Evolutionary conservation across 2,888 invertebrate species (phyloP).

Genomic region (Tinea semifulvella): DNA sequence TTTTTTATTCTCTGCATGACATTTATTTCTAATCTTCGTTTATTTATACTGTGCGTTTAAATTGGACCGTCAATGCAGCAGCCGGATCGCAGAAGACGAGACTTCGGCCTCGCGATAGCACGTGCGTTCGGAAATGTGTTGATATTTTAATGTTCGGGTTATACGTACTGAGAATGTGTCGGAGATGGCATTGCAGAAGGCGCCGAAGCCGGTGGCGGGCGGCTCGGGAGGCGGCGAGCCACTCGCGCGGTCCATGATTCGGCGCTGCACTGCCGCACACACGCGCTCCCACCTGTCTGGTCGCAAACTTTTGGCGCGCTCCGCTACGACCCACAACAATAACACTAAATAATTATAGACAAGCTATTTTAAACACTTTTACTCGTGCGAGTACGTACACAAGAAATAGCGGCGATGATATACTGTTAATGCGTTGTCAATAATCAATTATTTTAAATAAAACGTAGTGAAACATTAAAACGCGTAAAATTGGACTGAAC

Average conservation of each 20-base stretch:
- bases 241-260: constrained; percentile 47
- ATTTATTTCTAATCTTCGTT: constrained; percentile 37
- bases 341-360: constrained; percentile 62
- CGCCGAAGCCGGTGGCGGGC: constrained; percentile 52
- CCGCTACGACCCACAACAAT: constrained; percentile 54
- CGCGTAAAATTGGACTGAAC: no score
- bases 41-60: constrained; percentile 19
- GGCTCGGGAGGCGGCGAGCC: constrained; percentile 21
- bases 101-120: constrained; percentile 52
- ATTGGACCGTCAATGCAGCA: constrained; percentile 19
- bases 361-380: constrained; percentile 46
- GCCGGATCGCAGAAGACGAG: constrained; percentile 22
- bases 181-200: constrained; percentile 62
- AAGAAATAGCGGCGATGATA: background rate
- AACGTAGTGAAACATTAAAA: no score
- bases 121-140: constrained; percentile 57
- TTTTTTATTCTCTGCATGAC: constrained; percentile 53
- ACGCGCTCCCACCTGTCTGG: constrained; percentile 53
- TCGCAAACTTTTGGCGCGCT: constrained; percentile 60
- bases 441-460: no score
- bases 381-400: constrained; percentile 9
- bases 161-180: constrained; percentile 61
- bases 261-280: constrained; percentile 40
- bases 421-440: no score
- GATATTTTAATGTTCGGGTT: no score